phyloP scores from a whole-genome alignment of 2,797 vertebrate species.

The Acipenser transmontanus region DNA sequence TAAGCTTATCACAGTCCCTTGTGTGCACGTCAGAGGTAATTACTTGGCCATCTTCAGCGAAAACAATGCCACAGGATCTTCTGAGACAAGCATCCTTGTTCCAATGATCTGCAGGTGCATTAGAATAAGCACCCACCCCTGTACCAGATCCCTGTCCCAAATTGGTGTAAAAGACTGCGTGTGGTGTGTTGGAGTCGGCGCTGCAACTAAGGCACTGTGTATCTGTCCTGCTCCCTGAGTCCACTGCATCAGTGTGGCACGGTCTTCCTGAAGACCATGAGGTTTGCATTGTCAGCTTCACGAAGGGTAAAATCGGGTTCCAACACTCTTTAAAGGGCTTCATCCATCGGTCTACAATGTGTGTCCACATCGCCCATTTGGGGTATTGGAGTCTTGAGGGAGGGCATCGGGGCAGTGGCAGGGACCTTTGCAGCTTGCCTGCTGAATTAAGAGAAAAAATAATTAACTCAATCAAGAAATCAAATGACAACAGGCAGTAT shows the following conservation, averaged over 20 bases:
- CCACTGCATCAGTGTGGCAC: not conserved
- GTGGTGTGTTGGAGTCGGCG: not conserved
- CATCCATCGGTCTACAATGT: not conserved
- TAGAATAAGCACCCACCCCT: not conserved
- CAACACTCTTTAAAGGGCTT: not conserved
- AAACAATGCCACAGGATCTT: not conserved
- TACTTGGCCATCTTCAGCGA: not conserved
- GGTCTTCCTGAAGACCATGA: conserved; percentile 10
- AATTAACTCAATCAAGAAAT: too few relatives aligned
- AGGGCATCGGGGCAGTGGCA: conserved; percentile 11
- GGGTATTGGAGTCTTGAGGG: conserved; percentile 9
- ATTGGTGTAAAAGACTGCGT: too few relatives aligned
- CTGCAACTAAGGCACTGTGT: conserved; percentile 37
- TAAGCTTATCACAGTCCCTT: conserved; percentile 4
- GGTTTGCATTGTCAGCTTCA: conserved; percentile 9
- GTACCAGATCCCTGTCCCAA: too few relatives aligned
- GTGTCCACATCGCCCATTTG: not conserved
- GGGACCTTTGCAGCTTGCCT: conserved; percentile 7
- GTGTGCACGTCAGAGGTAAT: not conserved
- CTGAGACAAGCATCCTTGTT: not conserved
- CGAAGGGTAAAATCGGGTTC: conserved; percentile 15
- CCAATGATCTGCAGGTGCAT: not conserved
- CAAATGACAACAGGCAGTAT: not conserved
- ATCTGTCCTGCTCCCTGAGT: not conserved
- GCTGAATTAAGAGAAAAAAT: conserved; percentile 30